Conservation (phyloP, 2,888 invertebrate species). For the Cybosia mesomella region DNA sequence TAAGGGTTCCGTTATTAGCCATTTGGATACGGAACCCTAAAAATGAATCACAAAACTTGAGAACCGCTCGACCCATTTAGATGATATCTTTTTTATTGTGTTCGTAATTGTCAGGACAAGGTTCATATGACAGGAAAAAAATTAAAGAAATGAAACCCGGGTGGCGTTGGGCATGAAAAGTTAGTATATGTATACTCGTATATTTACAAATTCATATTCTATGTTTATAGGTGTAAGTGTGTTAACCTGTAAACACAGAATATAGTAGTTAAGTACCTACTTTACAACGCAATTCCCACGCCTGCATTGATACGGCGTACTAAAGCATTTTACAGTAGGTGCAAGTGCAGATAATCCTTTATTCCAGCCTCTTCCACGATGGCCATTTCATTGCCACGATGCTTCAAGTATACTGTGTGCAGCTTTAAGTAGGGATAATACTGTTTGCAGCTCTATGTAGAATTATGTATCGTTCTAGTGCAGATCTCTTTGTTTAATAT, state of each 20-base stretch:
- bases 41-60: no score
- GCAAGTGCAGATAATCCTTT: conserved; percentile 9
- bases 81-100: no score
- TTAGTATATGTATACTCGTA: neutral
- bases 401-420: neutral
- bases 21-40: no score
- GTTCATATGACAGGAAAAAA: no score
- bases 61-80: no score
- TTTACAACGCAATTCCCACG: neutral
- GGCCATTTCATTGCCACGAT: neutral
- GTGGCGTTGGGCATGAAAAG: no score
- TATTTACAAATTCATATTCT: neutral
- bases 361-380: conserved; percentile 26
- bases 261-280: conserved; percentile 33
- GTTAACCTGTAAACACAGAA: no score
- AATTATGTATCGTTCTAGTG: neutral
- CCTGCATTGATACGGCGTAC: neutral
- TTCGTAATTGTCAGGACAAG: no score
- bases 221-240: conserved; percentile 35
- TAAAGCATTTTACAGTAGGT: conserved; percentile 2
- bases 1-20: no score
- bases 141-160: no score
- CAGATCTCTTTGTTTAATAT: neutral
- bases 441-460: neutral
- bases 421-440: neutral